Evolutionary conservation across 1,140 invertebrate genomes (phyloP), one percentile per base, ranked within the genome.

Genomic region (Asbolus verrucosus): DNA sequence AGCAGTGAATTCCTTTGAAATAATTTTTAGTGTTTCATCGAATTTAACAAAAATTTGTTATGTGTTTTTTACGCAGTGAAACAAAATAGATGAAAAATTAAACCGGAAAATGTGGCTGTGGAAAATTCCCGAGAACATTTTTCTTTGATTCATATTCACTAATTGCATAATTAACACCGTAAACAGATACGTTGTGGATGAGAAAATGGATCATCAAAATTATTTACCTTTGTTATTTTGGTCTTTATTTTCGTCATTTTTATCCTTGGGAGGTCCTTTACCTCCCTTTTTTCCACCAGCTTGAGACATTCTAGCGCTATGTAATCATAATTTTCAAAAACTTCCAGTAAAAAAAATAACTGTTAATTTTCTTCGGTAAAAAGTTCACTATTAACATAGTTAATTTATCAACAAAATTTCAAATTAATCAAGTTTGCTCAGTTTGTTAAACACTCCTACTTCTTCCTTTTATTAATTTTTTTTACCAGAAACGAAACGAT

Each of bases 221-320:
- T 1, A 62, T 69, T 77, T 89, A 81, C 87, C 88, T 33, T 88
- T 85, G 11, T 85, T 83, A 9, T 87, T 87, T 73, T 89, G 87
- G 74, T 89, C 87, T 77, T 87, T 87, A 70, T 79, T 79, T 75
- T 84, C 80, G 1, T 79, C 78, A 30, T 89, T 88, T 30, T 81
- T 74, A 65, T 80, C 81, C 72, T 82, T 83, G 3, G 79, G 75
- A 6, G 79, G 78, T 19, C 80, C 82, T 73, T 83, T 82, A 70
- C 81, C 79, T 39, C 77, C 82, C 80, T 82, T 82, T 76, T 80
- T 80, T 38, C 76, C 81, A 59, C 79, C 80, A 39, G 81, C 77
- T 79, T 80, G 79, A 33, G 81, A 82, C 82, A 83, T 82, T 36
- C 71, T 75, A 30, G 13, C 36, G 41, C 15, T 41, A 39, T 27